Percentiles rank a stretch among this genome's conserved stretches.
These are phyloP conservation scores for Delichon dasypus DNA, from an alignment of 2,797 vertebrate genomes.

Conservation along the genomic window DNA sequence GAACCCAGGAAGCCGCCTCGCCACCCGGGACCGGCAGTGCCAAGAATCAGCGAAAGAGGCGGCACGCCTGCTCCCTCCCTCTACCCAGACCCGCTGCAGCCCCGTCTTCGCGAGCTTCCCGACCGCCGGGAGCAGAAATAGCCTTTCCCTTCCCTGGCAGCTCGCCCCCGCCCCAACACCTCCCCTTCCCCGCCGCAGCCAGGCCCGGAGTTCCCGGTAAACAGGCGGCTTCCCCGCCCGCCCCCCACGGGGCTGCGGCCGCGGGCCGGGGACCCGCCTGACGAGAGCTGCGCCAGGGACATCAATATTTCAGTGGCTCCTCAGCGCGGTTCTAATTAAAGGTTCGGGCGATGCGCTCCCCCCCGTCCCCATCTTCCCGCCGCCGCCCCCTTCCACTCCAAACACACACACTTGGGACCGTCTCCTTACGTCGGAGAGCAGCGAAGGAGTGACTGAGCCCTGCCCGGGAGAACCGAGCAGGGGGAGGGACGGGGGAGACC, in stretches of 20 bases:
- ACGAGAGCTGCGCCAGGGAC: conserved; percentile 40
- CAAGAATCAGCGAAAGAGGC: neutral
- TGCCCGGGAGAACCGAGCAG: neutral
- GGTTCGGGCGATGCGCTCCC: conserved; percentile 18
- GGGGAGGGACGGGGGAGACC: conserved; percentile 21
- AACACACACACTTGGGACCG: conserved; percentile 75
- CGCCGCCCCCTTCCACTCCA: neutral
- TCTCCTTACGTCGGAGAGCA: conserved; percentile 71
- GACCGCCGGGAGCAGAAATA: conserved; percentile 7
- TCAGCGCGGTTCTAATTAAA: conserved; percentile 76
- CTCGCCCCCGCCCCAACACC: conserved; percentile 27
- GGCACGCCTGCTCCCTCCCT: neutral
- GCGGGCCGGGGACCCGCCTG: conserved; percentile 28
- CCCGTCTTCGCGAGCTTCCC: conserved; percentile 13
- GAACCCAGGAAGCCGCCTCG: conserved; percentile 1
- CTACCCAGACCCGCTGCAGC: neutral
- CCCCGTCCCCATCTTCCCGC: neutral
- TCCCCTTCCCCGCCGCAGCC: conserved; percentile 38
- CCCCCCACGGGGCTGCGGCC: conserved; percentile 24
- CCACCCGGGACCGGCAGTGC: neutral
- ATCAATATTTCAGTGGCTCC: conserved; percentile 73
- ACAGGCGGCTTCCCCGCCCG: conserved; percentile 55
- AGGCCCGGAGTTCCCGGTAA: conserved; percentile 74
- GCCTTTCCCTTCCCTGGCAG: neutral
- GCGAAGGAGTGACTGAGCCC: conserved; percentile 4